Percentiles rank a stretch among this genome's conserved stretches.
phyloP scores from a whole-genome alignment of 2,797 vertebrate genomes.

The Gephyroberyx darwinii region DNA sequence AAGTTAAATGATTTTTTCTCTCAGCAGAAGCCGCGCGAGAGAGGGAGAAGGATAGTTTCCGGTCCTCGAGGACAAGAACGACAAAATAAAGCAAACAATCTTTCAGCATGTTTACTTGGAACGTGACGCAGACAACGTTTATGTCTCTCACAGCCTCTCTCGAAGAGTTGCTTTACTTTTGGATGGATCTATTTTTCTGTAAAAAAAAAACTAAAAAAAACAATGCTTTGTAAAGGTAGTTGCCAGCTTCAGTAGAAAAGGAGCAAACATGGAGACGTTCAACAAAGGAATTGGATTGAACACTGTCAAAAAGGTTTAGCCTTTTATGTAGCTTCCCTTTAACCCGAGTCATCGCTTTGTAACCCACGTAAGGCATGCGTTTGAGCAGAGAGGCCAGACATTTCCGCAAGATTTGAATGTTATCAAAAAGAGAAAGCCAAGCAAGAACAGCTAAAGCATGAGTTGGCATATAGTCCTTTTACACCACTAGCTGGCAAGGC shows the following conservation, averaged over 20 bases:
- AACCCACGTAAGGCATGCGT: conserved; percentile 66
- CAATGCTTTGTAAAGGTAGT: conserved; percentile 74
- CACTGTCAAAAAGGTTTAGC: conserved; percentile 60
- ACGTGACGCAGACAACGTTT: conserved; percentile 65
- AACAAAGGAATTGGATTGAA: conserved; percentile 41
- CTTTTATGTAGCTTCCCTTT: conserved; percentile 81
- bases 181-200: conserved; percentile 82
- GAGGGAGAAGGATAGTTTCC: conserved; percentile 38
- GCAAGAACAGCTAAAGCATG: conserved; percentile 82
- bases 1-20: conserved; percentile 64
- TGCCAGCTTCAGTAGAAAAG: conserved; percentile 71
- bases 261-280: conserved; percentile 58
- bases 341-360: conserved; percentile 67
- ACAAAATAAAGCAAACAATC: conserved; percentile 71
- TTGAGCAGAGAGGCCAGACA: conserved; percentile 54
- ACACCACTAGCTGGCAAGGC: conserved; percentile 56
- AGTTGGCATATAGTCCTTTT: conserved; percentile 74
- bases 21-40: conserved; percentile 28
- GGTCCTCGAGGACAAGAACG: conserved; percentile 28
- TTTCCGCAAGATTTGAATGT: conserved; percentile 68
- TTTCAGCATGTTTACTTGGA: conserved; percentile 83
- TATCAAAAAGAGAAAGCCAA: conserved; percentile 68
- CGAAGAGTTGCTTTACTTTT: conserved; percentile 78
- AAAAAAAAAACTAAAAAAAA: conserved; percentile 52
- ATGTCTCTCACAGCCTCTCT: conserved; percentile 71